Evolutionary conservation across 2,888 invertebrate genomes (phyloP).

Genomic region (Ypsolopha scabrella): DNA sequence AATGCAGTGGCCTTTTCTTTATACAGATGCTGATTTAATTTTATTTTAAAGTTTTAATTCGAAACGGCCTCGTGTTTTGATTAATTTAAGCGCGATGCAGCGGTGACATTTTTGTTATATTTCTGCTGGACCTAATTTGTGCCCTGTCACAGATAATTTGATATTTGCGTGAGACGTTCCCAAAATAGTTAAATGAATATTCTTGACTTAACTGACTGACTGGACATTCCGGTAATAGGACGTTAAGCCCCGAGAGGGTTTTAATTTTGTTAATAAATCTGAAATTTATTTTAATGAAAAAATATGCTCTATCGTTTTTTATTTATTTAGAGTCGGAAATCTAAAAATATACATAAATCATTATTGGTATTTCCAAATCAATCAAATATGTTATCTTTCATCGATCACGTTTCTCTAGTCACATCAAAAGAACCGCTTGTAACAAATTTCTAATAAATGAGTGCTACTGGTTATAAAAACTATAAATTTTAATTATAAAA

Average conservation of each 20-base stretch:
- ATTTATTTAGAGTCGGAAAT: too few species aligned
- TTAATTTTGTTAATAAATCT: not conserved
- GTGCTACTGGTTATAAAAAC: not conserved
- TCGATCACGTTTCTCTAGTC: too few species aligned
- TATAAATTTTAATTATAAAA: not conserved
- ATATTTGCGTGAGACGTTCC: not conserved
- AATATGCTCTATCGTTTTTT: too few species aligned
- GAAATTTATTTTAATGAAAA: not conserved
- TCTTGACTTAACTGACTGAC: too few species aligned
- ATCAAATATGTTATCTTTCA: too few species aligned
- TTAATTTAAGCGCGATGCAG: slow-evolving; percentile 31
- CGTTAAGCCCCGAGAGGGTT: not conserved
- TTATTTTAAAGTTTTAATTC: slow-evolving; percentile 40
- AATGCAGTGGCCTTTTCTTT: slow-evolving; percentile 29
- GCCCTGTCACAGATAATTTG: not conserved
- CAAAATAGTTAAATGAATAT: not conserved
- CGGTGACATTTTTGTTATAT: slow-evolving; percentile 35
- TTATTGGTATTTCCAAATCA: too few species aligned
- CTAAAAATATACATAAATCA: too few species aligned
- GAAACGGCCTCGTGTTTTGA: slow-evolving; percentile 33
- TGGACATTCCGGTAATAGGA: too few species aligned
- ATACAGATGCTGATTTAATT: slow-evolving; percentile 18
- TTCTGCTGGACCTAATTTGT: slow-evolving; percentile 10
- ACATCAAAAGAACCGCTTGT: not conserved
- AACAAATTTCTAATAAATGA: not conserved